Evolutionary conservation across 2,888 invertebrate genomes (phyloP).

Genomic region (Acronicta alni): DNA sequence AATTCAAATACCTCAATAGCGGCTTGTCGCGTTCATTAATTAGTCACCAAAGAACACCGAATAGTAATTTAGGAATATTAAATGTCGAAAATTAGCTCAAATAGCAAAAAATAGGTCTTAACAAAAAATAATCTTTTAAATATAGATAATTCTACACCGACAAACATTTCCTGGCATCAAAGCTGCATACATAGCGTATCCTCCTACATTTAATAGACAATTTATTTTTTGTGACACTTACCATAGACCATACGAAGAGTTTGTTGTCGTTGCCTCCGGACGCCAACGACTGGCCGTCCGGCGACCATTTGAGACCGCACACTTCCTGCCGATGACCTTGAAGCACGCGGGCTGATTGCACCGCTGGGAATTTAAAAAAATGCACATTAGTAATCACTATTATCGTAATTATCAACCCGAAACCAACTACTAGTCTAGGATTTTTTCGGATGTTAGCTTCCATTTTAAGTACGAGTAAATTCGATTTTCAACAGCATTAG

Average conservation of each 20-base stretch:
- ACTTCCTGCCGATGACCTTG: slow-evolving; percentile 98
- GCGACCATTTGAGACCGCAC: slow-evolving; percentile 99
- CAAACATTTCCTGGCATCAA: slow-evolving; percentile 9
- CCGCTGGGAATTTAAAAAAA: slow-evolving; percentile 76
- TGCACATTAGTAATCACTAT: slow-evolving; percentile 11
- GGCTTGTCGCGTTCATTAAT: too few species aligned
- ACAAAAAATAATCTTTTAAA: neutral
- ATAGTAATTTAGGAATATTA: too few species aligned
- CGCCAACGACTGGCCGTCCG: slow-evolving; percentile 98
- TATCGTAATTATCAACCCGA: too few species aligned
- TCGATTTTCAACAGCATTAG: too few species aligned
- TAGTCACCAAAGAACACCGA: too few species aligned
- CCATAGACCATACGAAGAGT: slow-evolving; percentile 96
- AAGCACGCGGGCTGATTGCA: slow-evolving; percentile 94
- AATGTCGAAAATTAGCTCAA: too few species aligned
- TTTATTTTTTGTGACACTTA: slow-evolving; percentile 60
- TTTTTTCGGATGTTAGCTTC: too few species aligned
- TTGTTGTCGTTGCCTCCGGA: slow-evolving; percentile 99
- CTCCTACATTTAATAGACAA: slow-evolving; percentile 18
- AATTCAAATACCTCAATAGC: too few species aligned
- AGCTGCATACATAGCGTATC: slow-evolving; percentile 21
- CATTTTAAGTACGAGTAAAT: too few species aligned
- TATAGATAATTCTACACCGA: neutral
- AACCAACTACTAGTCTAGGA: too few species aligned
- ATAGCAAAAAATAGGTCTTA: too few species aligned